Evolutionary conservation across 2,888 invertebrate genomes (phyloP).

Genomic region (Abscondita cerata): DNA sequence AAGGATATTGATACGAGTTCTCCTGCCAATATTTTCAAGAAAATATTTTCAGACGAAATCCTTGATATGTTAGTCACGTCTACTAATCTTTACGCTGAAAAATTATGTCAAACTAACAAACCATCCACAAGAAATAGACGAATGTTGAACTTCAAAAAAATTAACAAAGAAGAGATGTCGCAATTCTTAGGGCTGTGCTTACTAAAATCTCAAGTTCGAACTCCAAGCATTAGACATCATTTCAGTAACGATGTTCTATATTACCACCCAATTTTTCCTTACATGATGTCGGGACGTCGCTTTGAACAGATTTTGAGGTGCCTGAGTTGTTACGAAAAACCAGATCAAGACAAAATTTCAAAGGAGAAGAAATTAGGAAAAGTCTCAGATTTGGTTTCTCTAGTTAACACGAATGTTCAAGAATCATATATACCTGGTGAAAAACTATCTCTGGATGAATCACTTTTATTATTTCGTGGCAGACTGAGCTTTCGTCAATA

Average conservation of each 20-base stretch:
- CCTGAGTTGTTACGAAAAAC: neutral
- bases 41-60: neutral
- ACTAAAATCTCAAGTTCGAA: neutral
- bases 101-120: neutral
- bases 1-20: neutral
- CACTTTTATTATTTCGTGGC: neutral
- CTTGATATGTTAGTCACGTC: slow-evolving; percentile 5
- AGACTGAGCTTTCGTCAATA: slow-evolving; percentile 9
- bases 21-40: neutral
- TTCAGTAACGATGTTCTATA: neutral
- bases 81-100: neutral
- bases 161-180: neutral
- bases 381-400: neutral
- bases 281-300: too few relatives aligned
- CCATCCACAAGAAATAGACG: neutral
- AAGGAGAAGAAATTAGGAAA: neutral
- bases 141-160: neutral
- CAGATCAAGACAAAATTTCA: too few relatives aligned
- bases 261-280: too few relatives aligned
- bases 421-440: neutral
- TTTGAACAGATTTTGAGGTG: too few relatives aligned
- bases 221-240: neutral
- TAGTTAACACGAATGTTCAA: slow-evolving; percentile 2
- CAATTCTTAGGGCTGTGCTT: neutral
- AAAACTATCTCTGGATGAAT: neutral